Evolutionary conservation across 2,797 vertebrate species (phyloP).

Genomic region (Takifugu rubripes): DNA sequence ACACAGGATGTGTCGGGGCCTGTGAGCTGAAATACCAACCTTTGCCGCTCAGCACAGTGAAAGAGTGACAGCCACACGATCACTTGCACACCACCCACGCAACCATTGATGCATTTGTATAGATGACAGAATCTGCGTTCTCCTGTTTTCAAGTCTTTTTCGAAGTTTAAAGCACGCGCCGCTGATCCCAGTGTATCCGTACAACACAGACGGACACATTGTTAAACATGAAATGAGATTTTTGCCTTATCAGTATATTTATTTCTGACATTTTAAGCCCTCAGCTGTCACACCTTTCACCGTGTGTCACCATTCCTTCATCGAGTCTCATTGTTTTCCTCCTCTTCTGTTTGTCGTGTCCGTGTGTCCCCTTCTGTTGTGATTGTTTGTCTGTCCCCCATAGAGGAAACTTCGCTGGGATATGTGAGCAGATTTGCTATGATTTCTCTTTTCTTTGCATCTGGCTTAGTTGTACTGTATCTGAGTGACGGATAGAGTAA

Average conservation of each 20-base stretch:
- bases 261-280: conserved; percentile 17
- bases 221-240: background rate
- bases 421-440: conserved; percentile 91
- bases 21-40: conserved; percentile 64
- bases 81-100: conserved; percentile 53
- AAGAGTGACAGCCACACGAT: conserved; percentile 66
- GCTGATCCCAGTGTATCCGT: background rate
- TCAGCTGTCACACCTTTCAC: conserved; percentile 66
- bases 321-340: conserved; percentile 65
- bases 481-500: conserved; percentile 39
- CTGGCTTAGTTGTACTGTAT: conserved; percentile 48
- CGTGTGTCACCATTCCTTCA: conserved; percentile 49
- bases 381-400: conserved; percentile 57
- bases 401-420: conserved; percentile 99
- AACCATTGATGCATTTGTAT: conserved; percentile 27
- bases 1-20: conserved; percentile 78
- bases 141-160: conserved; percentile 5
- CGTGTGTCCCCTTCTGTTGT: conserved; percentile 65
- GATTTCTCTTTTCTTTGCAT: conserved; percentile 66
- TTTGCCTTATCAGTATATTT: background rate
- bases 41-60: conserved; percentile 57
- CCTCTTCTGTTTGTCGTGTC: conserved; percentile 66
- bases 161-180: background rate
- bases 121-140: conserved; percentile 25
- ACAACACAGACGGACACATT: background rate